These are phyloP conservation scores for Prochilodus magdalenae DNA, from an alignment of 2,113 vertebrate species.

Conservation along the genomic window DNA sequence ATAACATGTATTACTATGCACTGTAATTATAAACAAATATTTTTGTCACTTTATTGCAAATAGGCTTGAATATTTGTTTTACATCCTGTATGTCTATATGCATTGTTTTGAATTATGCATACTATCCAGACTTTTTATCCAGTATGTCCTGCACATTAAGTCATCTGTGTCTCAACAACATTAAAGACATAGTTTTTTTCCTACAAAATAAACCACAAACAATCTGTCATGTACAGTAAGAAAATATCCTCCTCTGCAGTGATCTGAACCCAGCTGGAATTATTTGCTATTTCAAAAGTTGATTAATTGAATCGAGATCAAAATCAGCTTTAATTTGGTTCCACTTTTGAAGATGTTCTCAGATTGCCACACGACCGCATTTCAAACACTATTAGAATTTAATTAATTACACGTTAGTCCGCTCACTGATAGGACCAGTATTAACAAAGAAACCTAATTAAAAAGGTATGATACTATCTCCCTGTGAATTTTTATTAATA, in stretches of 20 bases:
- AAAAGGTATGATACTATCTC: constrained; percentile 41
- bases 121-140: no score
- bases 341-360: constrained; percentile 5
- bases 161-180: no score
- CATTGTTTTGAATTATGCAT: not conserved
- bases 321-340: constrained; percentile 21
- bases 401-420: constrained; percentile 36
- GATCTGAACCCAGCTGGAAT: not conserved
- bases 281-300: not conserved
- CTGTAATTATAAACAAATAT: no score
- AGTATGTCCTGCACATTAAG: no score
- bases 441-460: constrained; percentile 44
- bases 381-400: constrained; percentile 11
- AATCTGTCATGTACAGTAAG: not conserved
- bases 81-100: not conserved
- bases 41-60: no score
- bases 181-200: no score
- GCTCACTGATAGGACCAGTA: not conserved
- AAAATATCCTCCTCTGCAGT: not conserved
- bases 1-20: no score
- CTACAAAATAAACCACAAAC: not conserved
- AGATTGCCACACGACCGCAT: not conserved
- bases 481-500: constrained; percentile 6
- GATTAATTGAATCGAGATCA: constrained; percentile 13
- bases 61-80: not conserved